Base-by-base conservation (phyloP, 2,888 invertebrate species). In the Lepidocyrtoides sp. region DNA sequence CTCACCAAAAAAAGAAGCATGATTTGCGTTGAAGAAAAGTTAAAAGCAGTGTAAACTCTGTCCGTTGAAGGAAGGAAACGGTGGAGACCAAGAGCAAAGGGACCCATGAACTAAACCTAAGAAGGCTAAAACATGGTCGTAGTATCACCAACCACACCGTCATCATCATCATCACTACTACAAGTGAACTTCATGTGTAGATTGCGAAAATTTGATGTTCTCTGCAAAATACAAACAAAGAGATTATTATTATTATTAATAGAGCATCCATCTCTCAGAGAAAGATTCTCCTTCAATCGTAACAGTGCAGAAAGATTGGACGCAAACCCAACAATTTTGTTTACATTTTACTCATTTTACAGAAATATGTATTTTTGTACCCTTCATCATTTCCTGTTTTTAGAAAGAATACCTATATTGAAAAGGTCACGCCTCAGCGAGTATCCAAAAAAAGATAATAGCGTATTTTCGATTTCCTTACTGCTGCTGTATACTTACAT, bases 241-340 rank as follows among this genome's bases (percentile, higher is more conserved):
- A 51, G 8, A 77, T 48, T 51, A 51, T 77, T 1, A 44, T 44
- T 2, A 44, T 23, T 69, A 77, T 77, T 77, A 29, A 4, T 81
- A 60, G 81, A 81, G 32, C 81, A 81, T 57, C 81, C 36, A 36
- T 36, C 36, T 36, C 36, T 36, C 36, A 12, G 41, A 57, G 17
- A 81, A 81, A 81, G 81, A 81, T 81, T 81, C 81, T 12, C 81
- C 81, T 60, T 81, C 81, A 60, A 20, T 81, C 57, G 81, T 81
- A 81, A 81, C 60, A 81, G 81, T 81, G 60, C 81, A 81, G 81
- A 81, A 81, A 81, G 81, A 81, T 81, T 81, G 32, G n/a, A 26
- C 44, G 26, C 20, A 20, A 32, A 17, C 32, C 17, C n/a, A 81
- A 57, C 12, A 72, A 72, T 17, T 36, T 72, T 41, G 72, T 72